Percentiles rank a stretch among this genome's conserved stretches.
phyloP scores from a whole-genome alignment of 1,140 invertebrate species.

The Pomacea maculata region DNA sequence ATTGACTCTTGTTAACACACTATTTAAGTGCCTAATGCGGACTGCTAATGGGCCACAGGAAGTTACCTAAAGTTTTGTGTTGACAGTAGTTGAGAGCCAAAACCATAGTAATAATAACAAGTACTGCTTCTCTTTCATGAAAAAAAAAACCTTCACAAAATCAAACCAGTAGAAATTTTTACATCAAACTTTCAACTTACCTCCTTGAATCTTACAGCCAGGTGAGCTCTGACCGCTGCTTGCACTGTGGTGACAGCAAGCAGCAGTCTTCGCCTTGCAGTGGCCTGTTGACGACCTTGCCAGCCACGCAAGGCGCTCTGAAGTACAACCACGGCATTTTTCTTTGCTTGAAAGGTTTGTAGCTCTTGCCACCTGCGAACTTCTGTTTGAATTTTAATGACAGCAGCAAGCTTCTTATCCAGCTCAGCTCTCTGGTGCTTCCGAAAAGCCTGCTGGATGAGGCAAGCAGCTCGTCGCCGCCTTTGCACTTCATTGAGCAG shows the following conservation, averaged over 20 bases:
- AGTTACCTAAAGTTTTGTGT: too few species aligned
- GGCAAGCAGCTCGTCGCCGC: conserved; percentile 6
- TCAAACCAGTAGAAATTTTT: too few species aligned
- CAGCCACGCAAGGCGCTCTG: conserved; percentile 30
- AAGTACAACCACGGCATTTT: conserved; percentile 26
- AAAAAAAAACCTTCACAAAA: too few species aligned
- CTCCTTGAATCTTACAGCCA: conserved; percentile 1
- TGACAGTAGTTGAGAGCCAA: too few species aligned
- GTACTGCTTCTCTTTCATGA: too few species aligned
- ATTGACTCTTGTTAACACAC: too few species aligned
- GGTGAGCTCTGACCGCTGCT: conserved; percentile 28
- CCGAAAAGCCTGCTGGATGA: conserved; percentile 25
- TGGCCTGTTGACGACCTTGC: conserved; percentile 18
- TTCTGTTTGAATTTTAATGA: conserved; percentile 32
- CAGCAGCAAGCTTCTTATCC: conserved; percentile 10
- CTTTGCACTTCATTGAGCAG: neutral
- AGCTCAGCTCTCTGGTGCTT: neutral
- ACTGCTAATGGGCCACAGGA: too few species aligned
- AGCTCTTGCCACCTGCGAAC: conserved; percentile 18
- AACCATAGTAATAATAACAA: too few species aligned
- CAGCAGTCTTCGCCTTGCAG: conserved; percentile 14
- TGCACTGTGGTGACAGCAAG: conserved; percentile 38
- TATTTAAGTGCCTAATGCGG: too few species aligned
- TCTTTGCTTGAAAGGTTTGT: conserved; percentile 4
- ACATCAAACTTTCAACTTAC: conserved; percentile 20